Conservation (phyloP, 2,888 invertebrate species). For the Andrena bicolor region DNA sequence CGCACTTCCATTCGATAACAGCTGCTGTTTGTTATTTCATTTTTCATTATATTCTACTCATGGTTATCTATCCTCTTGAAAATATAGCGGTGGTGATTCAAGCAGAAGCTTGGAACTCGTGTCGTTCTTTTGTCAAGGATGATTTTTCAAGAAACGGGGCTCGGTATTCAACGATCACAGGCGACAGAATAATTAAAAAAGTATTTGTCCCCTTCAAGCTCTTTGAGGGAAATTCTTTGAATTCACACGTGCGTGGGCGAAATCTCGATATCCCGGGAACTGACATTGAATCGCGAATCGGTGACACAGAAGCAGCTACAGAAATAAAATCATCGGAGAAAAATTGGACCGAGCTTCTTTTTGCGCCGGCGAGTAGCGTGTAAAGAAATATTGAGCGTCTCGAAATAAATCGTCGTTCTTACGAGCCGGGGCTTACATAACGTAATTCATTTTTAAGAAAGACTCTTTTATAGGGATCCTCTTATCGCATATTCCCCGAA, state of each 20-base stretch:
- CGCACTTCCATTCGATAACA: constrained; percentile 5
- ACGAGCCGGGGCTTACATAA: not conserved
- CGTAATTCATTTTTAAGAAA: constrained; percentile 17
- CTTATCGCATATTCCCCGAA: constrained; percentile 6
- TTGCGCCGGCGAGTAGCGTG: constrained; percentile 17
- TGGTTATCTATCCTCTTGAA: too few relatives aligned
- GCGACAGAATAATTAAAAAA: too few relatives aligned
- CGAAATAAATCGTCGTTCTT: constrained; percentile 28
- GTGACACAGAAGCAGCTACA: constrained; percentile 18
- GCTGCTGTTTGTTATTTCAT: not conserved
- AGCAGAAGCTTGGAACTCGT: too few relatives aligned
- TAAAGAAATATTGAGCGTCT: constrained; percentile 41
- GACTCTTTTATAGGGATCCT: not conserved
- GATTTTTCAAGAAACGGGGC: too few relatives aligned
- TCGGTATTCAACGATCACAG: too few relatives aligned
- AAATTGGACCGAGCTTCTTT: constrained; percentile 33
- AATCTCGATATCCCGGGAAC: not conserved
- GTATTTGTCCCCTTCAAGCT: too few relatives aligned
- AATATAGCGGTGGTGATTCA: too few relatives aligned
- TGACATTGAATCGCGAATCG: not conserved
- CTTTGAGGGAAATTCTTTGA: too few relatives aligned
- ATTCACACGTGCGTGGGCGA: too few relatives aligned
- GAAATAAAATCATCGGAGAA: constrained; percentile 37
- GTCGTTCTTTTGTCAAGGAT: too few relatives aligned
- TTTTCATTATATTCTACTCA: not conserved